Evolutionary conservation across 2,888 invertebrate species (phyloP).

Genomic region (Bhutanitis thaidina): DNA sequence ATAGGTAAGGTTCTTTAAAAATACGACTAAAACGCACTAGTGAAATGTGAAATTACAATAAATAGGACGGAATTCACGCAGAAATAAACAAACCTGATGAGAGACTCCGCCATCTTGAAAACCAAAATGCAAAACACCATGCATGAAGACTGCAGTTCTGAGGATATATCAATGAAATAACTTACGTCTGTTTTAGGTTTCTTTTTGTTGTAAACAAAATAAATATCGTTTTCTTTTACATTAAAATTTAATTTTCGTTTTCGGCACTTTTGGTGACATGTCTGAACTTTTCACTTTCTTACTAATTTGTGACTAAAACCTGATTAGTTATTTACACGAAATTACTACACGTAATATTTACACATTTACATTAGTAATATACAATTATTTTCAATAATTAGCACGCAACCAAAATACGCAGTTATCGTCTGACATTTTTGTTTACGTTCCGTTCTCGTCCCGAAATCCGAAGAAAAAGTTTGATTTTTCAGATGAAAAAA

Average conservation of each 20-base stretch:
- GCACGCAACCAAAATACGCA: conserved; percentile 58
- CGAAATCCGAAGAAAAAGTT: too few relatives aligned
- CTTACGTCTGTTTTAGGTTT: conserved; percentile 50
- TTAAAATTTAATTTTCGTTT: conserved; percentile 21
- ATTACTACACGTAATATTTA: conserved; percentile 31
- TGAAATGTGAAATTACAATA: not conserved
- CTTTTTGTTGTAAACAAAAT: not conserved
- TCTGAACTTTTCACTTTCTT: conserved; percentile 17
- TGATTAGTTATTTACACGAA: conserved; percentile 27
- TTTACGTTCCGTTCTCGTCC: conserved; percentile 2
- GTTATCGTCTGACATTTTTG: conserved; percentile 51
- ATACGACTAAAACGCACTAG: not conserved
- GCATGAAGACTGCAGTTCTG: conserved; percentile 23
- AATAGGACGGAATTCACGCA: conserved; percentile 18
- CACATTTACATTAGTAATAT: conserved; percentile 37
- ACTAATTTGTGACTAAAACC: conserved; percentile 24
- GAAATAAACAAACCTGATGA: conserved; percentile 45
- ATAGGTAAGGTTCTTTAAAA: not conserved
- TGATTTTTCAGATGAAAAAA: too few relatives aligned
- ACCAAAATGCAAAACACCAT: conserved; percentile 28
- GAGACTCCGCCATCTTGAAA: conserved; percentile 64
- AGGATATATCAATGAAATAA: conserved; percentile 23
- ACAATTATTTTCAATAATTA: conserved; percentile 36
- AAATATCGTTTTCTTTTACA: conserved; percentile 5
- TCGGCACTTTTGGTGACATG: conserved; percentile 21